Evolutionary conservation across 1,140 invertebrate species (phyloP).

Genomic region (Monochamus saltuarius): DNA sequence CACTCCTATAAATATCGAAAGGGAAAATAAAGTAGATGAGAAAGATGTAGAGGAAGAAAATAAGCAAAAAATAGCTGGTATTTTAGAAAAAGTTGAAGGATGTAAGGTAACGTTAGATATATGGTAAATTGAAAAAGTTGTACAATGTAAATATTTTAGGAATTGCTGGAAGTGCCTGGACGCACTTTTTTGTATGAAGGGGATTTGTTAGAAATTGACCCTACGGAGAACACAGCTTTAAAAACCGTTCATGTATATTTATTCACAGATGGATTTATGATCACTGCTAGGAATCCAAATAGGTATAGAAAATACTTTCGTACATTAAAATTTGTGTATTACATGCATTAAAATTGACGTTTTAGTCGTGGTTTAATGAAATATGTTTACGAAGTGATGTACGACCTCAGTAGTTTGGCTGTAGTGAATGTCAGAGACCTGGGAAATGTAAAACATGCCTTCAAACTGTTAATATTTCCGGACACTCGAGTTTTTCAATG

Average conservation of each 20-base stretch:
- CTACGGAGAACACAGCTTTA: constrained; percentile 80
- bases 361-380: constrained; percentile 74
- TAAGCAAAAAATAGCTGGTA: constrained; percentile 70
- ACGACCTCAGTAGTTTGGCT: constrained; percentile 88
- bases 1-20: constrained; percentile 58
- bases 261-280: constrained; percentile 75
- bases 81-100: constrained; percentile 87
- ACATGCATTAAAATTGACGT: constrained; percentile 33
- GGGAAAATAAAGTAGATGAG: constrained; percentile 58
- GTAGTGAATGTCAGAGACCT: constrained; percentile 94
- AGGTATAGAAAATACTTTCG: constrained; percentile 53
- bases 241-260: constrained; percentile 91
- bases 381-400: constrained; percentile 87
- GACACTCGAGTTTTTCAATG: constrained; percentile 92
- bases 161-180: constrained; percentile 71
- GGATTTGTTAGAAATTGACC: constrained; percentile 86
- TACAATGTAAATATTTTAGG: constrained; percentile 53
- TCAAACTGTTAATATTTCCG: constrained; percentile 92
- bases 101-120: constrained; percentile 63
- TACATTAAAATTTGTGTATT: not conserved
- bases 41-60: constrained; percentile 65
- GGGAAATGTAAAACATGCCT: constrained; percentile 86
- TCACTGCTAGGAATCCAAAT: constrained; percentile 69
- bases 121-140: constrained; percentile 4
- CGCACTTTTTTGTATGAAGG: constrained; percentile 84